These are phyloP conservation scores for Lochmaea crataegi DNA, from an alignment of 2,888 invertebrate species.

Conservation along the genomic window DNA sequence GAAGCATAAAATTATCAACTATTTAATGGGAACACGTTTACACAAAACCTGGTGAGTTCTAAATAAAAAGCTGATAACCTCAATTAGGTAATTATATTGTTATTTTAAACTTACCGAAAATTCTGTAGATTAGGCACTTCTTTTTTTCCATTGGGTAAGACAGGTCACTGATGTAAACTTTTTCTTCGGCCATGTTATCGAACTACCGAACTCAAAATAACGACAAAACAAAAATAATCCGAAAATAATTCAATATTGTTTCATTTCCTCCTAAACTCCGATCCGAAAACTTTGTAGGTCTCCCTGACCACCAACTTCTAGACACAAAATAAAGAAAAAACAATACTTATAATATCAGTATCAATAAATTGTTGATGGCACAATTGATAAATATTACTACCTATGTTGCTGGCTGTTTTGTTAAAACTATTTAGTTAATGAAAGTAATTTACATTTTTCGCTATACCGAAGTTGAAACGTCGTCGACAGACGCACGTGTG, in stretches of 20 bases:
- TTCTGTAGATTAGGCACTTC: constrained; percentile 62
- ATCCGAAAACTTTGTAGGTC: constrained; percentile 11
- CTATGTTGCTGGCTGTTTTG: background rate
- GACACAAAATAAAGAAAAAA: constrained; percentile 14
- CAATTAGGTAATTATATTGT: too few relatives aligned
- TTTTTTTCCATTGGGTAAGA: constrained; percentile 62
- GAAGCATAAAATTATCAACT: too few relatives aligned
- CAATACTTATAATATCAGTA: background rate
- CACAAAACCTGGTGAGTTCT: too few relatives aligned
- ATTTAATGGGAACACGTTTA: too few relatives aligned
- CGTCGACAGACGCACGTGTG: background rate
- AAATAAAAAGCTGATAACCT: too few relatives aligned
- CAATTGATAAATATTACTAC: background rate
- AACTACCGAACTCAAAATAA: constrained; percentile 20
- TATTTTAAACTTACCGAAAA: constrained; percentile 49
- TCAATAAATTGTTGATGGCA: background rate
- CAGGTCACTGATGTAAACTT: constrained; percentile 60
- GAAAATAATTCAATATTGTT: constrained; percentile 7
- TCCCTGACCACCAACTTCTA: constrained; percentile 6
- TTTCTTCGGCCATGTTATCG: constrained; percentile 49
- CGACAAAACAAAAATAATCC: background rate
- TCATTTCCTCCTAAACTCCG: constrained; percentile 16
- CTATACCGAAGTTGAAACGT: background rate
- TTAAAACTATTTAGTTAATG: background rate
- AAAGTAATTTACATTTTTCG: background rate